Evolutionary conservation across 2,797 vertebrate genomes (phyloP).

Genomic region (Coranthus polyacanthus): DNA sequence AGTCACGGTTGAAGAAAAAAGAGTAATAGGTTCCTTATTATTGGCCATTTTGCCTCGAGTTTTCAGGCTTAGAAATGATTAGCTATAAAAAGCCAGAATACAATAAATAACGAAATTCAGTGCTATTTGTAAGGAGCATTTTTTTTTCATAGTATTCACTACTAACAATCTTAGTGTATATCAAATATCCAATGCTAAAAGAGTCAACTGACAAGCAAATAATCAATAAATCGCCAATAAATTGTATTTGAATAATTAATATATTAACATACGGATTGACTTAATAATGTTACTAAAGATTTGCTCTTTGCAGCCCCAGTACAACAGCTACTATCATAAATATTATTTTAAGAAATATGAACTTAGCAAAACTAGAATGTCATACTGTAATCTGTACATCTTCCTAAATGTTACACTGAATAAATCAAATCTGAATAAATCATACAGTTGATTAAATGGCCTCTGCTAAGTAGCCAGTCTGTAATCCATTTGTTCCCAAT

Average conservation of each 20-base stretch:
- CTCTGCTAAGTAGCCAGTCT: constrained; percentile 60
- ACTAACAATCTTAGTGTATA: constrained; percentile 4
- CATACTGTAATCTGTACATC: constrained; percentile 27
- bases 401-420: constrained; percentile 42
- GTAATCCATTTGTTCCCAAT: constrained; percentile 68
- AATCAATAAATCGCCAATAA: constrained; percentile 22
- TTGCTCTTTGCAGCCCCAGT: not conserved
- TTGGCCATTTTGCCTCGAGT: constrained; percentile 7
- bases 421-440: constrained; percentile 69
- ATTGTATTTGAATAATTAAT: too few relatives aligned
- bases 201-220: constrained; percentile 49
- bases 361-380: constrained; percentile 16
- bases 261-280: too few relatives aligned
- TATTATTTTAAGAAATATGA: constrained; percentile 20
- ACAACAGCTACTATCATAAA: not conserved
- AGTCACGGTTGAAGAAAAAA: constrained; percentile 6
- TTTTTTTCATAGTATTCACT: not conserved
- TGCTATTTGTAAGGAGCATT: too few relatives aligned
- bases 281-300: not conserved
- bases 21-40: not conserved
- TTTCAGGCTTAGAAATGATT: constrained; percentile 25
- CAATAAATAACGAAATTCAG: constrained; percentile 15
- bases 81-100: not conserved
- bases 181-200: constrained; percentile 20
- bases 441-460: constrained; percentile 66